Conservation (phyloP, 53 echinoderm and acorn worm species). For the Pentamera pediparva region DNA sequence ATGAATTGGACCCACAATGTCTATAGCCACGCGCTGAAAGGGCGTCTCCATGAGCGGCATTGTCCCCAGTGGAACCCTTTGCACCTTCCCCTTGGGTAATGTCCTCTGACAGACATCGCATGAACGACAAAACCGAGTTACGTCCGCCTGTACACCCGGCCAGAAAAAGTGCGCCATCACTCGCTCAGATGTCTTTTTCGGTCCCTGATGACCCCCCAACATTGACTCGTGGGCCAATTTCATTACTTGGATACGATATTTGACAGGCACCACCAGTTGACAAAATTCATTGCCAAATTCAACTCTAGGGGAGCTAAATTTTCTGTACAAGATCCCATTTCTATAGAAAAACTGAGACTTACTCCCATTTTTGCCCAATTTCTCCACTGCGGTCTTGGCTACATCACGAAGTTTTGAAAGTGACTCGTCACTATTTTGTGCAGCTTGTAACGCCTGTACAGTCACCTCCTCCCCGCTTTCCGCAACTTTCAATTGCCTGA, state of each 20-base stretch:
- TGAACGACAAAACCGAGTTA: constrained; percentile 23
- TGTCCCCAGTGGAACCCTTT: constrained; percentile 32
- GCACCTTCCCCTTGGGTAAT: constrained; percentile 29
- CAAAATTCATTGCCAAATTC: constrained; percentile 32
- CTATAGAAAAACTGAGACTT: neutral
- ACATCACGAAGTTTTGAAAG: constrained; percentile 5
- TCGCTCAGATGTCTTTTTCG: constrained; percentile 24
- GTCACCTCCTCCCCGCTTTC: neutral
- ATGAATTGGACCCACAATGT: constrained; percentile 46
- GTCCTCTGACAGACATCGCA: constrained; percentile 47
- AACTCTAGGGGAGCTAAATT: constrained; percentile 15
- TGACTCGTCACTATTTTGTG: constrained; percentile 11
- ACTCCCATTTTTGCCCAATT: constrained; percentile 19
- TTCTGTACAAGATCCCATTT: constrained; percentile 7
- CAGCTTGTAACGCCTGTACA: neutral
- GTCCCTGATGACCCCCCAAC: constrained; percentile 32
- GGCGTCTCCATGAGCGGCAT: constrained; percentile 39
- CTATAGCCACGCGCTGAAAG: constrained; percentile 47
- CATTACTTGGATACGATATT: constrained; percentile 30
- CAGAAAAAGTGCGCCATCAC: constrained; percentile 31
- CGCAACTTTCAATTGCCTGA: neutral
- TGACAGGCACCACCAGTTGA: constrained; percentile 26
- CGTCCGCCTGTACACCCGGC: constrained; percentile 36
- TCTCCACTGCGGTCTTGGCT: constrained; percentile 6
- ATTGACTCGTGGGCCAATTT: constrained; percentile 33